These are phyloP conservation scores for Darwinula stevensoni DNA, from an alignment of 2,888 invertebrate genomes.

Conservation along the genomic window DNA sequence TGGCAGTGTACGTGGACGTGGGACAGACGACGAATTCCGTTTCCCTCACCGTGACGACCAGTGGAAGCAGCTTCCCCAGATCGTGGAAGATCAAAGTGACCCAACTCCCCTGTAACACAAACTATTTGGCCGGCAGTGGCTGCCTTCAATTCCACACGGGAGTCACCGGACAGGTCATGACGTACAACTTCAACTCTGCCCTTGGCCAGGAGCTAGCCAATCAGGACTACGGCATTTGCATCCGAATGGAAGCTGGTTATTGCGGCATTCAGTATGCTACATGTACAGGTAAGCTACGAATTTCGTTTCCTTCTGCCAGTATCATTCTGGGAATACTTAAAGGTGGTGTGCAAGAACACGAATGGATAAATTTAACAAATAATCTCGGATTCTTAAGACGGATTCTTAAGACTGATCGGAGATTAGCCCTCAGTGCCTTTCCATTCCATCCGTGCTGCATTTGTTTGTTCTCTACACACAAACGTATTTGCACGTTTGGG, in stretches of 20 bases:
- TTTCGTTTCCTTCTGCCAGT: no score
- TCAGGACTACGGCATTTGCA: not conserved
- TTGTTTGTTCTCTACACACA: no score
- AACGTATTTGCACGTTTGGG: no score
- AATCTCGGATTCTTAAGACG: no score
- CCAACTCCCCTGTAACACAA: slow-evolving; percentile 44
- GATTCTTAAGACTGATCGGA: no score
- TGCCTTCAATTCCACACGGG: slow-evolving; percentile 35
- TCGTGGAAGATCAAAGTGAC: slow-evolving; percentile 50
- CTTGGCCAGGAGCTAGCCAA: not conserved
- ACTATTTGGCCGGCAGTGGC: not conserved
- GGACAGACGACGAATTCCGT: slow-evolving; percentile 41
- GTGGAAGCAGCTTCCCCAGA: slow-evolving; percentile 36
- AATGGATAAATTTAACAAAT: no score
- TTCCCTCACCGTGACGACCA: slow-evolving; percentile 48
- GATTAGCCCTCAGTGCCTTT: no score
- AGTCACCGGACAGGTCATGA: slow-evolving; percentile 27
- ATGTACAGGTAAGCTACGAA: no score
- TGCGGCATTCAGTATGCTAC: not conserved
- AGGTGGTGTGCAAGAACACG: no score
- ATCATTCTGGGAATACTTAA: no score
- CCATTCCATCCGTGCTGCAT: no score
- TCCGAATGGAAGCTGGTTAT: not conserved
- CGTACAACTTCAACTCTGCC: slow-evolving; percentile 31
- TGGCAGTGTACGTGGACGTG: slow-evolving; percentile 66